Evolutionary conservation across 2,888 invertebrate genomes (phyloP).

Genomic region (Calameuta idolon): DNA sequence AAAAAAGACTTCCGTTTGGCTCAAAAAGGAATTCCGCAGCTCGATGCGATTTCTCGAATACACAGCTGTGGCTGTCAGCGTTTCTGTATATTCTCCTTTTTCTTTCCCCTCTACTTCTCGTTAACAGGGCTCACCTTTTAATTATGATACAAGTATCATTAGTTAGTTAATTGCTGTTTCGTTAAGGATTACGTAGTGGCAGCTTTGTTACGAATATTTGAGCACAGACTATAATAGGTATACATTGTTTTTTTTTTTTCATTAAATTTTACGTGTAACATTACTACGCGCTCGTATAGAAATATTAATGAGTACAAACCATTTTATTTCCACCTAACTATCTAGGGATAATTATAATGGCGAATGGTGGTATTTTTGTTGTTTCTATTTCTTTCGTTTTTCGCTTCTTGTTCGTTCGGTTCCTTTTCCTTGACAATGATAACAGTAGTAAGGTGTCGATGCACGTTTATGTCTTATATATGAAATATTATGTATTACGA

Average conservation of each 20-base stretch:
- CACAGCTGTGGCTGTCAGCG: neutral
- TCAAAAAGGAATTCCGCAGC: neutral
- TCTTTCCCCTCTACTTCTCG: neutral
- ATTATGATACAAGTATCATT: constrained; percentile 40
- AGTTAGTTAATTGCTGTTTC: constrained; percentile 32
- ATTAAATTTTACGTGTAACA: neutral
- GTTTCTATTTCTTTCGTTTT: constrained; percentile 3
- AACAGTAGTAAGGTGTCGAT: neutral
- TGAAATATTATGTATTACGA: neutral
- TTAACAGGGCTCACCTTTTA: constrained; percentile 1
- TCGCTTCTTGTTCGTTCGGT: constrained; percentile 8
- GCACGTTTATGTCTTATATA: neutral
- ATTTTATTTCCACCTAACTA: constrained; percentile 2
- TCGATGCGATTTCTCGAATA: neutral
- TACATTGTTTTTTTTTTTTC: neutral
- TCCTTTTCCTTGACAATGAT: constrained; percentile 8
- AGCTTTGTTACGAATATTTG: constrained; percentile 59
- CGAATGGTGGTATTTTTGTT: neutral
- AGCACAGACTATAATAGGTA: constrained; percentile 48
- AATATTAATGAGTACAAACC: neutral
- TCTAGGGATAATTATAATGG: neutral
- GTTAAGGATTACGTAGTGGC: constrained; percentile 51
- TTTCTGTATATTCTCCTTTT: neutral
- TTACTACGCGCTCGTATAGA: constrained; percentile 6
- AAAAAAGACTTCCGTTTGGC: neutral